phyloP scores from a whole-genome alignment of 2,797 vertebrate genomes.

The Lophius americanus region DNA sequence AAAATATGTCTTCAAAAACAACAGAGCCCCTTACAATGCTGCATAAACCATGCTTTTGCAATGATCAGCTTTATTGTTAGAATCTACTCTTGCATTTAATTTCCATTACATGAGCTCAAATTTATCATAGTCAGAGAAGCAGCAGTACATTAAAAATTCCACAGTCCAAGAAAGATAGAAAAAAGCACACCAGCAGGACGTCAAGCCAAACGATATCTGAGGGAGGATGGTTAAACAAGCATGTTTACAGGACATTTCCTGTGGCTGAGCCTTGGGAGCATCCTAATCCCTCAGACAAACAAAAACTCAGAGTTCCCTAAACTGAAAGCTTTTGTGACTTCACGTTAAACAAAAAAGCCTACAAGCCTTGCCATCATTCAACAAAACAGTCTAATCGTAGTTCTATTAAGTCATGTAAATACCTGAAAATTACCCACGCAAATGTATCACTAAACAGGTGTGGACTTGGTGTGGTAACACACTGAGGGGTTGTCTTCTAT shows the following conservation, averaged over 20 bases:
- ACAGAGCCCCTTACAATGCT: slow-evolving; percentile 22
- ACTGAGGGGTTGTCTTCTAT: no score
- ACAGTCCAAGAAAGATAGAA: slow-evolving; percentile 35
- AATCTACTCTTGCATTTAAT: slow-evolving; percentile 45
- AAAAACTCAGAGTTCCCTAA: slow-evolving; percentile 67
- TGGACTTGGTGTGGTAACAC: slow-evolving; percentile 23
- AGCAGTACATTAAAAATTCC: slow-evolving; percentile 38
- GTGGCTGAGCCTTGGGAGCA: slow-evolving; percentile 77
- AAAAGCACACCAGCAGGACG: slow-evolving; percentile 51
- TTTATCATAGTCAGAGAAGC: slow-evolving; percentile 50
- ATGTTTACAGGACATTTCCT: slow-evolving; percentile 83
- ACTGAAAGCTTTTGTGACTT: slow-evolving; percentile 40
- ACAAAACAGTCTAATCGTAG: slow-evolving; percentile 28
- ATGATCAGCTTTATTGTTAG: slow-evolving; percentile 45
- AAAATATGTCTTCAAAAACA: slow-evolving; percentile 59
- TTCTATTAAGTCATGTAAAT: slow-evolving; percentile 18
- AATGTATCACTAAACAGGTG: slow-evolving; percentile 25
- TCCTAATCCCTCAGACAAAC: slow-evolving; percentile 77
- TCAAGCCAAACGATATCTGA: slow-evolving; percentile 70
- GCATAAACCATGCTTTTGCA: slow-evolving; percentile 28
- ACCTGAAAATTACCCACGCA: slow-evolving; percentile 1
- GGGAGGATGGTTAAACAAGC: slow-evolving; percentile 75
- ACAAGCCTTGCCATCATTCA: slow-evolving; percentile 15
- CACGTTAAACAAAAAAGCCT: slow-evolving; percentile 16
- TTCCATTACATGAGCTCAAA: slow-evolving; percentile 56